These are phyloP conservation scores for Nebria salina DNA, from an alignment of 2,888 invertebrate genomes.

Conservation along the genomic window DNA sequence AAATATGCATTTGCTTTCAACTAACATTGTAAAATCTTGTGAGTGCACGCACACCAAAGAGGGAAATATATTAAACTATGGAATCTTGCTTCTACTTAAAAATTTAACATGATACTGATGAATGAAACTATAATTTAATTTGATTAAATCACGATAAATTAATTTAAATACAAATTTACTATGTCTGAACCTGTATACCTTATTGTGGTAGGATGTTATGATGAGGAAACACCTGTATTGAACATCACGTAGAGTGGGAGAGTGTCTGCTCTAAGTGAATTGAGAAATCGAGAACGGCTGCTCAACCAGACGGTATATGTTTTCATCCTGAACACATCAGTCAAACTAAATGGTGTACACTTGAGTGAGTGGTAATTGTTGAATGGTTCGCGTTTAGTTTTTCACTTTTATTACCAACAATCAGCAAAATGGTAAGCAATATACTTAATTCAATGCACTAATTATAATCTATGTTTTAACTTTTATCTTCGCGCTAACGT, in stretches of 20 bases:
- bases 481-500: too few relatives aligned
- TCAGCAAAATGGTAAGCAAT: constrained; percentile 28
- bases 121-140: background rate
- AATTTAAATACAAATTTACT: background rate
- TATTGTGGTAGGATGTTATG: constrained; percentile 1
- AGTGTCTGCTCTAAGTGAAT: constrained; percentile 16
- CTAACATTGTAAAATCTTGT: too few relatives aligned
- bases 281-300: constrained; percentile 38
- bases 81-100: too few relatives aligned
- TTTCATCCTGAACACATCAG: constrained; percentile 3
- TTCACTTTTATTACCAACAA: constrained; percentile 29
- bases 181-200: background rate
- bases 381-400: constrained; percentile 14
- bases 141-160: too few relatives aligned
- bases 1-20: too few relatives aligned
- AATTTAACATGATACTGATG: background rate
- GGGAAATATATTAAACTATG: too few relatives aligned
- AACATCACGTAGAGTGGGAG: constrained; percentile 14
- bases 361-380: constrained; percentile 17
- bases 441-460: background rate
- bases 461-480: too few relatives aligned
- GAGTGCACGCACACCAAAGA: too few relatives aligned
- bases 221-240: background rate
- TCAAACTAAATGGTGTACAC: constrained; percentile 10
- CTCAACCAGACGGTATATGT: constrained; percentile 24